Conservation (phyloP, 2,888 invertebrate genomes). For the Tetranychus piercei region DNA sequence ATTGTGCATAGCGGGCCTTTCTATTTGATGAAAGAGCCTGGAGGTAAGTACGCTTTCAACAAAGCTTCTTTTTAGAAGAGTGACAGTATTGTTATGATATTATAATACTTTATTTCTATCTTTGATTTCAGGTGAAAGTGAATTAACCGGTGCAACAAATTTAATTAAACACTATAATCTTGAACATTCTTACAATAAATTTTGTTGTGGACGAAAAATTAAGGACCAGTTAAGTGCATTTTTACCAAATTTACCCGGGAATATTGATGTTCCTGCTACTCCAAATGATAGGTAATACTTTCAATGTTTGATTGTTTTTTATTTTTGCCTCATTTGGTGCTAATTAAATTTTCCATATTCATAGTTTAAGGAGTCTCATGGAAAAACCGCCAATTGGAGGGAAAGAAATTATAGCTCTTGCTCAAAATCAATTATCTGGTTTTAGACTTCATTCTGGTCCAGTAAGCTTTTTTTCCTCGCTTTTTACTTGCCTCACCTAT, state of each 20-base stretch:
- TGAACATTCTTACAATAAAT: constrained; percentile 92
- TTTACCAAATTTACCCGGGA: constrained; percentile 80
- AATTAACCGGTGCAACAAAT: constrained; percentile 85
- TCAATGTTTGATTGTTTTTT: neutral
- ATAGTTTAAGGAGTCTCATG: constrained; percentile 41
- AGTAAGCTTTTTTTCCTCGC: constrained; percentile 34
- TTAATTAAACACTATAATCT: constrained; percentile 88
- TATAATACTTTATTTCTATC: neutral
- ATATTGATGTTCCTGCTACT: constrained; percentile 72
- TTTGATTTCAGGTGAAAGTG: constrained; percentile 51
- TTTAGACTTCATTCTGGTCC: constrained; percentile 89
- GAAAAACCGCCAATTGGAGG: constrained; percentile 78
- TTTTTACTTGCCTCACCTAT: too few relatives aligned
- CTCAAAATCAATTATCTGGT: constrained; percentile 70
- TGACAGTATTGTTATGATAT: neutral
- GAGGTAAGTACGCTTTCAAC: constrained; percentile 42
- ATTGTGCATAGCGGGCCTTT: constrained; percentile 78
- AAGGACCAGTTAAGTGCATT: constrained; percentile 85
- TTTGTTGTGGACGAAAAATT: constrained; percentile 37
- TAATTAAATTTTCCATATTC: neutral
- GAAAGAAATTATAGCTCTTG: constrained; percentile 66
- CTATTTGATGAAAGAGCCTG: constrained; percentile 91
- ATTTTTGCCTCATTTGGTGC: neutral
- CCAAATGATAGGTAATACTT: constrained; percentile 38
- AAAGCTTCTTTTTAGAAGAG: neutral